phyloP scores from a whole-genome alignment of 2,113 vertebrate genomes.

The Archocentrus centrarchus region DNA sequence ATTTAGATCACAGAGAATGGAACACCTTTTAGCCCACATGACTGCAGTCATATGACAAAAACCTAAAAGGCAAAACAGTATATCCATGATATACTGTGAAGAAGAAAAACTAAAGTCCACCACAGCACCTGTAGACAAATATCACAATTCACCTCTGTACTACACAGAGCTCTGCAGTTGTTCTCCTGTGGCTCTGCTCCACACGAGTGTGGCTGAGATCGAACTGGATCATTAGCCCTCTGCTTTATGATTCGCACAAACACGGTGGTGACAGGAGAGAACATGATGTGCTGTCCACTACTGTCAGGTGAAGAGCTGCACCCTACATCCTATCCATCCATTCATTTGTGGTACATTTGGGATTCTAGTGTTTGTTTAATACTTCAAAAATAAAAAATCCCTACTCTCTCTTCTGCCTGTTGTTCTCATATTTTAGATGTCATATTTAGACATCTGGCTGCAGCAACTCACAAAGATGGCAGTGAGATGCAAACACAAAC shows the following conservation, averaged over 20 bases:
- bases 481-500: neutral
- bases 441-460: neutral
- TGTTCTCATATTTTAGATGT: neutral
- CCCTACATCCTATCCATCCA: neutral
- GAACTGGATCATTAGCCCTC: slow-evolving; percentile 28
- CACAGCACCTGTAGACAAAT: neutral
- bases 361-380: neutral
- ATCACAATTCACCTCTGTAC: neutral
- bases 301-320: neutral
- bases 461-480: neutral
- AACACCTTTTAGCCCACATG: neutral
- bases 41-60: neutral
- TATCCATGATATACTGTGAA: slow-evolving; percentile 1
- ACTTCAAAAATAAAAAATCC: neutral
- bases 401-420: neutral
- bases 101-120: neutral
- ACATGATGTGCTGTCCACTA: slow-evolving; percentile 1
- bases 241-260: slow-evolving; percentile 17
- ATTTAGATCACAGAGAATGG: neutral
- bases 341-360: neutral
- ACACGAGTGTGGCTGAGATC: slow-evolving; percentile 16
- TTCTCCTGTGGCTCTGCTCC: neutral
- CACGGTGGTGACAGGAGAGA: slow-evolving; percentile 5
- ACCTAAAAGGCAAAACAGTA: neutral
- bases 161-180: neutral